Evolutionary conservation across 2,797 vertebrate species (phyloP).

Genomic region (Tachyglossus aculeatus): DNA sequence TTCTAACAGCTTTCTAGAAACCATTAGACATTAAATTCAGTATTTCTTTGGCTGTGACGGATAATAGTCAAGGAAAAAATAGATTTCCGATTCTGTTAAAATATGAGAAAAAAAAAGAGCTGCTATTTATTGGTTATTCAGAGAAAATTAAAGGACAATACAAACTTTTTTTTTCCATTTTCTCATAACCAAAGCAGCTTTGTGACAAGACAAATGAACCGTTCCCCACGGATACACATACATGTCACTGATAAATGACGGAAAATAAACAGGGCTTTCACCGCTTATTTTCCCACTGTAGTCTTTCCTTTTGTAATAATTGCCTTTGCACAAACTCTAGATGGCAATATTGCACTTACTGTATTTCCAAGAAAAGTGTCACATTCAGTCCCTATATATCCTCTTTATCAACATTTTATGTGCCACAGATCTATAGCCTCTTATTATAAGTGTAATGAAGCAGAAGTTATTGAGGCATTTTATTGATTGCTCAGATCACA

Average conservation of each 20-base stretch:
- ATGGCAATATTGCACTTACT: conserved; percentile 89
- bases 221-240: background rate
- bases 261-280: conserved; percentile 45
- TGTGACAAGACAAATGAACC: conserved; percentile 32
- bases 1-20: too few relatives aligned
- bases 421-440: conserved; percentile 86
- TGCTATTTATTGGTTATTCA: background rate
- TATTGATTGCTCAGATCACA: conserved; percentile 94
- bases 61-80: conserved; percentile 34
- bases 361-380: conserved; percentile 66
- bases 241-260: conserved; percentile 6
- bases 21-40: too few relatives aligned
- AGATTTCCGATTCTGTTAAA: background rate
- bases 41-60: too few relatives aligned
- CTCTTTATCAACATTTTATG: conserved; percentile 83
- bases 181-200: conserved; percentile 36
- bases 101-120: background rate
- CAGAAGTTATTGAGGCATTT: conserved; percentile 91
- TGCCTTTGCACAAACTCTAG: conserved; percentile 82
- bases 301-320: conserved; percentile 58
- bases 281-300: background rate
- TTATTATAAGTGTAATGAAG: conserved; percentile 93
- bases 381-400: conserved; percentile 65
- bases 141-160: conserved; percentile 32
- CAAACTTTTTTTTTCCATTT: background rate